Evolutionary conservation across 2,888 invertebrate genomes (phyloP).

Genomic region (Salpingus planirostris): DNA sequence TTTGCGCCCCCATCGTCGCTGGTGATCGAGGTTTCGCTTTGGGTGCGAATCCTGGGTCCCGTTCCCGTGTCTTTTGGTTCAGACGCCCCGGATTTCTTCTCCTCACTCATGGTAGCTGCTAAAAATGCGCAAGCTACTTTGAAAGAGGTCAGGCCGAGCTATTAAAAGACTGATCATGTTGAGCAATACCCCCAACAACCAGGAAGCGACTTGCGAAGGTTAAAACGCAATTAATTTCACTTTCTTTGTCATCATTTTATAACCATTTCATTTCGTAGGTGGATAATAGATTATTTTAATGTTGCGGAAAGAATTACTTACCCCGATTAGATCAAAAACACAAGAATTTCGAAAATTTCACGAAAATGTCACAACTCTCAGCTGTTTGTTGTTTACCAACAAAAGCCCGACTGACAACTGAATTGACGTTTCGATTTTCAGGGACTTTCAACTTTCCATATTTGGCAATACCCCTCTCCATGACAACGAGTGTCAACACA

Average conservation of each 20-base stretch:
- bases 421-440: constrained; percentile 9
- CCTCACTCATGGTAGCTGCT: too few relatives aligned
- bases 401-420: constrained; percentile 7
- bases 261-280: too few relatives aligned
- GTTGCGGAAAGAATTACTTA: too few relatives aligned
- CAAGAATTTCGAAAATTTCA: constrained; percentile 16
- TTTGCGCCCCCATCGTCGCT: constrained; percentile 33
- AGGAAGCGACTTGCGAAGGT: neutral
- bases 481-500: too few relatives aligned
- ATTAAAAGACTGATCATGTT: neutral
- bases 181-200: neutral
- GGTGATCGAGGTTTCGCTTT: constrained; percentile 36
- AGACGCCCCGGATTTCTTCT: too few relatives aligned
- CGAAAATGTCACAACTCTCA: constrained; percentile 16
- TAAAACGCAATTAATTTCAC: too few relatives aligned
- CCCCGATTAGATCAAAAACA: too few relatives aligned
- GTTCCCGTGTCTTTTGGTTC: constrained; percentile 24
- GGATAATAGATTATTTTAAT: too few relatives aligned
- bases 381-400: constrained; percentile 24
- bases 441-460: constrained; percentile 20
- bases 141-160: neutral
- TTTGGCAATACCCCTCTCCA: constrained; percentile 13
- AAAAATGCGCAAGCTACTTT: constrained; percentile 9
- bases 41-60: constrained; percentile 31
- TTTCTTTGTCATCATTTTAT: too few relatives aligned